Evolutionary conservation across 2,888 invertebrate species (phyloP).

Genomic region (Rhagonycha lutea): DNA sequence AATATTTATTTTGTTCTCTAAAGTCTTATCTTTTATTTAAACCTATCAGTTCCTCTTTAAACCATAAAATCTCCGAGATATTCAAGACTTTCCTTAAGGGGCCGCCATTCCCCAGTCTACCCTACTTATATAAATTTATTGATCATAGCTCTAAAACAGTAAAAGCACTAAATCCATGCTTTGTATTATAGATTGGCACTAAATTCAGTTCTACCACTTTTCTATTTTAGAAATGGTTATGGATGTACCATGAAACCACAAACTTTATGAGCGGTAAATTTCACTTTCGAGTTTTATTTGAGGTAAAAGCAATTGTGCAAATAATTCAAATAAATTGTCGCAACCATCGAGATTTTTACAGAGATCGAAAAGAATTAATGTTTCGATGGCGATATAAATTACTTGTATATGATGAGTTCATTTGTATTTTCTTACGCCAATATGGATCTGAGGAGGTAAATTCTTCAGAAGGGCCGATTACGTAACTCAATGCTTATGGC

Average conservation of each 20-base stretch:
- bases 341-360: background rate
- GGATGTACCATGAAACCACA: background rate
- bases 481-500: too few species aligned
- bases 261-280: background rate
- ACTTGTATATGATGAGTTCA: too few species aligned
- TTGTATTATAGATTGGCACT: background rate
- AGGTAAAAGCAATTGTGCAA: background rate
- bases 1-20: too few species aligned
- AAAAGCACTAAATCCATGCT: background rate
- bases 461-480: too few species aligned
- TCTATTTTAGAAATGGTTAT: background rate
- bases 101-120: too few species aligned
- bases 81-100: too few species aligned
- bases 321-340: background rate
- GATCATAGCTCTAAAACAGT: background rate
- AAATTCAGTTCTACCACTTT: background rate
- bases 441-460: too few species aligned
- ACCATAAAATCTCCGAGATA: too few species aligned
- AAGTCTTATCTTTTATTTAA: too few species aligned
- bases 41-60: too few species aligned
- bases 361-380: background rate
- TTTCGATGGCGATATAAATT: background rate
- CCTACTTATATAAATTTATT: background rate
- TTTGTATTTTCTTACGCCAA: too few species aligned
- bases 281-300: background rate